Percentiles rank a stretch among this genome's conserved stretches.
These are phyloP conservation scores for Dinomys branickii DNA, from an alignment of 2,113 vertebrate genomes.

Conservation along the genomic window DNA sequence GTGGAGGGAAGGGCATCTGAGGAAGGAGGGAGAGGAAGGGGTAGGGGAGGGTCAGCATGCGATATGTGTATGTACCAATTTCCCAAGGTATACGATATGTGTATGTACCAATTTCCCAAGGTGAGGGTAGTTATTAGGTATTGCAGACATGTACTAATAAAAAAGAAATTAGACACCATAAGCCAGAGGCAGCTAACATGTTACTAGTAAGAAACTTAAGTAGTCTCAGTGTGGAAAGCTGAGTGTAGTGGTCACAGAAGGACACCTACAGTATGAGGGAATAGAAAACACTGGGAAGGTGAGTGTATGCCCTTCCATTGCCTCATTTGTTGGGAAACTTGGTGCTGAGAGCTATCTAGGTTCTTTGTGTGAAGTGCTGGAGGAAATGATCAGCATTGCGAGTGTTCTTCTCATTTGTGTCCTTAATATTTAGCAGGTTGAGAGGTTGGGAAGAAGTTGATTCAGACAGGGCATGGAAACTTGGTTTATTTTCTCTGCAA, in stretches of 20 bases:
- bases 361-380: slow-evolving; percentile 24
- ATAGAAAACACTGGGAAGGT: neutral
- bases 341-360: neutral
- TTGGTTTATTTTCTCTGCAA: slow-evolving; percentile 59
- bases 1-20: neutral
- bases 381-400: neutral
- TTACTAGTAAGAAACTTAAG: slow-evolving; percentile 7
- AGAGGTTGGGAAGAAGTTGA: slow-evolving; percentile 44
- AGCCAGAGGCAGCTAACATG: neutral
- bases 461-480: neutral
- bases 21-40: neutral
- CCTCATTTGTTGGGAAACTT: neutral
- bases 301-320: neutral
- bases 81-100: neutral
- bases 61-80: neutral
- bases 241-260: neutral
- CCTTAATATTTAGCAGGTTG: neutral
- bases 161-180: neutral
- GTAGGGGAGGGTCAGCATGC: neutral
- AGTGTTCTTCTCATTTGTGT: slow-evolving; percentile 29
- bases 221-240: neutral
- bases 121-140: neutral
- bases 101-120: neutral
- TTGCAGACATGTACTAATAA: neutral
- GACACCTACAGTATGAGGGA: neutral